phyloP scores from a whole-genome alignment of 1,140 invertebrate genomes.

The Spodoptera litura region DNA sequence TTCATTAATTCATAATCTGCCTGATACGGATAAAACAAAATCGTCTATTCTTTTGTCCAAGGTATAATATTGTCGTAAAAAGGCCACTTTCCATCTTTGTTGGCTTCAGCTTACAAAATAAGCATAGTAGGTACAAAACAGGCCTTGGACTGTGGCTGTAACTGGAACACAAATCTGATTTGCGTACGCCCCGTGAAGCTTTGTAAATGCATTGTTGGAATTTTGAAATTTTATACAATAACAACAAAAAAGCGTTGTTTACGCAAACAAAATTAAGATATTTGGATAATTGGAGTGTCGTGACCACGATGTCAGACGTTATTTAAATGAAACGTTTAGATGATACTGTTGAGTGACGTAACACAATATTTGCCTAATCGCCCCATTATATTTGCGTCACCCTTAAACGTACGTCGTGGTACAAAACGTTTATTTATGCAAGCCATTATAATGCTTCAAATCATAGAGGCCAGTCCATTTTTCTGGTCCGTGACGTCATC shows the following conservation, averaged over 20 bases:
- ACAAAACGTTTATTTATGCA: conserved; percentile 36
- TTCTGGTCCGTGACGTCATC: conserved; percentile 47
- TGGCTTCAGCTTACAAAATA: conserved; percentile 64
- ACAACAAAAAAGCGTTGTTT: background rate
- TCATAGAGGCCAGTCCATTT: conserved; percentile 40
- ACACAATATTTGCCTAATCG: conserved; percentile 64
- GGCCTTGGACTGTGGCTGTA: conserved; percentile 62
- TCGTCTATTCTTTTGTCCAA: conserved; percentile 12
- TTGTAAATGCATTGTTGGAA: conserved; percentile 48
- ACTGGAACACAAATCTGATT: conserved; percentile 69
- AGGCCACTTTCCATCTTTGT: conserved; percentile 50
- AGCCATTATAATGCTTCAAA: conserved; percentile 23
- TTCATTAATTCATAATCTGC: background rate
- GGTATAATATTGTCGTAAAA: conserved; percentile 31
- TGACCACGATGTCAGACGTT: conserved; percentile 14
- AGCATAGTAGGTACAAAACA: conserved; percentile 53
- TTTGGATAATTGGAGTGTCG: conserved; percentile 22
- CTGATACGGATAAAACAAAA: background rate
- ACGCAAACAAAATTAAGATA: conserved; percentile 4
- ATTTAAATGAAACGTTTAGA: conserved; percentile 27
- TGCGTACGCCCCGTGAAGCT: conserved; percentile 51
- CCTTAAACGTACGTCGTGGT: conserved; percentile 20
- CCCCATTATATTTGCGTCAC: conserved; percentile 61
- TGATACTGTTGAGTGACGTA: conserved; percentile 17
- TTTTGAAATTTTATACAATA: conserved; percentile 26